Percentiles rank a stretch among this genome's conserved stretches.
These are phyloP conservation scores for Stenurella melanura DNA, from an alignment of 2,888 invertebrate genomes.

Conservation along the genomic window DNA sequence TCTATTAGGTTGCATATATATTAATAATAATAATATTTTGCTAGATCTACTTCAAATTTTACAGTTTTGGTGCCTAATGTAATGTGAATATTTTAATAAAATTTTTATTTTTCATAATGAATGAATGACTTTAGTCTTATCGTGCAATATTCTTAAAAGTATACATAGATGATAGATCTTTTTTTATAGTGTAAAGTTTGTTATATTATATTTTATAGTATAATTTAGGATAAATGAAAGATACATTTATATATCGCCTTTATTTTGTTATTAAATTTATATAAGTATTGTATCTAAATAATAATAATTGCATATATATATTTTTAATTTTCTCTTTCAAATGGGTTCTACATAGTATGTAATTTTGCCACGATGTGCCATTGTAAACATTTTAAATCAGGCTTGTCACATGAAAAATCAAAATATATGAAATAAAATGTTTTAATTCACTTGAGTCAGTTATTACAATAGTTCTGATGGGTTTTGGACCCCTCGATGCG, in stretches of 20 bases:
- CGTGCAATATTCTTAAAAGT: slow-evolving; percentile 23
- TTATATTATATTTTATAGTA: slow-evolving; percentile 26
- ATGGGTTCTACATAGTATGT: background rate
- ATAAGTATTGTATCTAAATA: slow-evolving; percentile 5
- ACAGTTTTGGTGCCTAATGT: background rate
- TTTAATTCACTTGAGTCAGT: background rate
- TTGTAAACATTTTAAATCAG: background rate
- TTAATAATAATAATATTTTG: no score
- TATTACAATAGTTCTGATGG: background rate
- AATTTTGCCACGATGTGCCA: slow-evolving; percentile 25
- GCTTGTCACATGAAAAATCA: background rate
- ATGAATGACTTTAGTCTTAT: slow-evolving; percentile 17
- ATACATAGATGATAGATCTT: slow-evolving; percentile 3
- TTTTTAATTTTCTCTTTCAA: background rate
- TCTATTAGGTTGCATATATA: no score
- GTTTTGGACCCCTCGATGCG: no score
- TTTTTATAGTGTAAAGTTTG: background rate
- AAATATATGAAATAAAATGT: background rate
- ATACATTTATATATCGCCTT: background rate
- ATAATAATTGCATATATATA: background rate
- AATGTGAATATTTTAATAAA: slow-evolving; percentile 24
- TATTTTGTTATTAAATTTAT: slow-evolving; percentile 22
- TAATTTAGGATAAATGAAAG: background rate
- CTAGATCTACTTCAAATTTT: slow-evolving; percentile 16
- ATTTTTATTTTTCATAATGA: slow-evolving; percentile 26